Base-by-base conservation (phyloP, 2,888 invertebrate genomes). In the Watsonalla cultraria region DNA sequence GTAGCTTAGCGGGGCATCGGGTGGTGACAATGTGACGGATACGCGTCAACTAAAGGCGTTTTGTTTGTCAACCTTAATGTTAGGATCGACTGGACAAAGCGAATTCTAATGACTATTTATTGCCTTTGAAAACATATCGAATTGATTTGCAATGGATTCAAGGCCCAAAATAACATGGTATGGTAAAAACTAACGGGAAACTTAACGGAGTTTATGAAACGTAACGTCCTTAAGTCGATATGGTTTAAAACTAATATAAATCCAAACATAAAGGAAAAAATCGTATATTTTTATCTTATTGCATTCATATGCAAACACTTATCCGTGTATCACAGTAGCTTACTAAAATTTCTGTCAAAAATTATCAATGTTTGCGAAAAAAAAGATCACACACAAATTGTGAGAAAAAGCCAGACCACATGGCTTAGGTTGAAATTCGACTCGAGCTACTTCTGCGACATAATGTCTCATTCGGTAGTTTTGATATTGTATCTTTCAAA, bases 1-100 rank as follows among this genome's bases (percentile, higher is more conserved):
- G 90, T 89, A 72, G 82, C 86, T 54, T 82, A 68, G 86, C 86
- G 81, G 89, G 90, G 66, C 61, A 68, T 73, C 78, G 60, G 60
- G 53, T 53, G 52, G 47, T 54, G 56, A 84, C 81, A 84, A 80
- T 80, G 60, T 72, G 54, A 56, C 54, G 39, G 72, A 81, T 74
- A 74, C 57, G 77, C 84, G 77, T 82, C 74, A 78, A 79, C 68
- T 62, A 65, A 62, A 64, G 62, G 59, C 60, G 65, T 58, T 59
- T 57, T 56, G 60, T 54, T 56, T 14, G 13, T 66, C 65, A 54
- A 65, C 63, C 65, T 65, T 65, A 68, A 57, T 59, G 55, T 57
- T 66, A 66, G 62, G 60, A 66, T 64, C 61, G 49, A 53, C 35
- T 45, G 51, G 48, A 71, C 68, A 70, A 72, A 65, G 54, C 52